Percentiles rank a stretch among this genome's conserved stretches.
phyloP scores from a whole-genome alignment of 2,797 vertebrate species.

The Leucoraja ocellata region DNA sequence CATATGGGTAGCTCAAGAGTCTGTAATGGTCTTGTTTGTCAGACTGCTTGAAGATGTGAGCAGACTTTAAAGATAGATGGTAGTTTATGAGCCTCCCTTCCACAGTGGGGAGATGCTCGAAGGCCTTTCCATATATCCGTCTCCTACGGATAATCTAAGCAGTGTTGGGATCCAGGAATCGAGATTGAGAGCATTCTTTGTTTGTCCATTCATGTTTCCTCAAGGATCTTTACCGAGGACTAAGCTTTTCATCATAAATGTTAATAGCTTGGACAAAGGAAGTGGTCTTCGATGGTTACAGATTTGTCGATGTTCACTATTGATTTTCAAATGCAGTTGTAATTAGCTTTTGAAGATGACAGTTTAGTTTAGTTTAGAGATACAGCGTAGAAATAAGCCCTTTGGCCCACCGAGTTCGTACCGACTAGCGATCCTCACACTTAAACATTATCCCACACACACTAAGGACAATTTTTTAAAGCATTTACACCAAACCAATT shows the following conservation, averaged over 20 bases:
- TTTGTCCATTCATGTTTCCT: neutral
- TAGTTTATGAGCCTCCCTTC: neutral
- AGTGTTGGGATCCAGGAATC: neutral
- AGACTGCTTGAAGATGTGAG: neutral
- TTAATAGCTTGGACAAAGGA: neutral
- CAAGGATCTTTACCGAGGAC: neutral
- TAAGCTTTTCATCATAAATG: neutral
- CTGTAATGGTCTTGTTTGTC: neutral
- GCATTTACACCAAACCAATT: no score
- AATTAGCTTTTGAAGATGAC: no score
- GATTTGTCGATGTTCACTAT: no score
- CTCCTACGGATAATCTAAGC: neutral
- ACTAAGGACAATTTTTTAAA: no score
- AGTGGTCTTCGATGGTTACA: neutral
- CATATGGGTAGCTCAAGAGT: neutral
- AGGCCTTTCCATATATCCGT: neutral
- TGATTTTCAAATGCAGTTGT: no score
- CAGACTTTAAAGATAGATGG: neutral
- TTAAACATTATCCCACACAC: no score
- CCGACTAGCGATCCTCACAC: no score
- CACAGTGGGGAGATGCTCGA: neutral
- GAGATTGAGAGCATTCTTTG: neutral
- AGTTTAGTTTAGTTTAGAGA: no score
- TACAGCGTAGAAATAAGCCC: no score
- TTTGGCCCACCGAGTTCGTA: no score